Evolutionary conservation across 2,888 invertebrate species (phyloP), one percentile per base, ranked within the genome.

Genomic region (Andrena camellia): DNA sequence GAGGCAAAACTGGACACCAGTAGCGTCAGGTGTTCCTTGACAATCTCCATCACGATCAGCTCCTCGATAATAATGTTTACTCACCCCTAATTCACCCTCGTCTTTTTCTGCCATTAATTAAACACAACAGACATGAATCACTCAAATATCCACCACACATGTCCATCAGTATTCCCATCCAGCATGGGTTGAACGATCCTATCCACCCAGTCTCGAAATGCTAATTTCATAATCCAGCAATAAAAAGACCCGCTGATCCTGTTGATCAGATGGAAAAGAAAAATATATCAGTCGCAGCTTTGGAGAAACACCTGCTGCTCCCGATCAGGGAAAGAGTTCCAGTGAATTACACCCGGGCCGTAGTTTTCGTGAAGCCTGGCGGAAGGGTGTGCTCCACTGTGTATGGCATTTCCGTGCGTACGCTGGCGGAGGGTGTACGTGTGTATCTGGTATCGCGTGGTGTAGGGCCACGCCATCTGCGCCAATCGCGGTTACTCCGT

Each of bases 401-500:
- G n/a, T 35, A 54, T 54, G 78, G 69, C 50, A 68, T 17, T 33
- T 29, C 59, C 17, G 54, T 29, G 50, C 42, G 42, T 42, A 42
- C 42, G 42, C 42, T 10, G 4, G 29, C n/a, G 50, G 50, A 3
- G 50, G 54, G 26, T 69, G 17, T 29, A 33, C 31, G 67, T 60
- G 75, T 78, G 48, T 50, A 57, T 63, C 31, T 33, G 23, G 69
- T 71, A 57, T 73, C 83, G 71, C 71, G 74, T 50, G n/a, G 77
- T 59, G 52, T 75, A 86, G 90, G 74, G 74, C 81, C 63, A 63
- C 90, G 89, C 90, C 92, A 92, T 93, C 92, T 93, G 92, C 89
- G 91, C 90, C 92, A 92, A 92, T 92, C 93, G 92, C 88, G 90
- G 89, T 88, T 86, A 77, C 86, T 81, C 83, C 84, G 86, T 84